Base-by-base conservation (phyloP, 2,888 invertebrate genomes). In the Heliconius ismenius region DNA sequence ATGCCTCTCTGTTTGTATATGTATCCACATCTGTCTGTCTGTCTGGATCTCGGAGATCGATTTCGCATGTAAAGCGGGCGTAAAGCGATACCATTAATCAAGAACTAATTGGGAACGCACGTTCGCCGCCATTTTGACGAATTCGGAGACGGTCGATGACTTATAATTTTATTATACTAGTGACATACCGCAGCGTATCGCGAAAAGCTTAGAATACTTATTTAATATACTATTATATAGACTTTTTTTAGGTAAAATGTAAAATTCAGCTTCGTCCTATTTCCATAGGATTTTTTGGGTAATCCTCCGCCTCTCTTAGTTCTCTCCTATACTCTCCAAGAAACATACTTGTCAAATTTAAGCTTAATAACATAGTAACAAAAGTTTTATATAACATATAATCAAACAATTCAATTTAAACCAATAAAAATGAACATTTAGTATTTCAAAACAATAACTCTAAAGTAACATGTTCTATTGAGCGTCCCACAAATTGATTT, bases 61-160 rank as follows among this genome's bases (percentile, higher is more conserved):
- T 81, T 81, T 81, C 76, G 79, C 81, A 81, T 81, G 81, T 79
- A 74, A 76, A 81, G 69, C 78, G 76, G 76, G 78, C 80, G 75
- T 81, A 74, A 78, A 80, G 79, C 73, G 78, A 79, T 78, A 81
- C 77, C 77, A 69, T 80, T 76, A 76, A 81, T 80, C 79, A 79
- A 79, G 79, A 81, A 83, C 78, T 77, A 79, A 82, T 83, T 81
- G 78, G 75, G 81, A 77, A 62, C 80, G 79, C 76, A 78, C 78
- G 78, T 77, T 78, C 77, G 76, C 65, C 75, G 78, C 80, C 78
- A 77, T 82, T 78, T 81, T 77, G 76, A 76, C 72, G 68, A 76
- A 73, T 79, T 76, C 74, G 64, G 58, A 68, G 72, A 74, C 74
- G 79, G 74, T 79, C 79, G 70, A 73, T 78, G 79, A 78, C 79